Percentiles rank a stretch among this genome's conserved stretches.
These are phyloP conservation scores for Bolinopsis microptera DNA, from an alignment of 37 sponge, comb jelly and placozoan species.

Conservation along the genomic window DNA sequence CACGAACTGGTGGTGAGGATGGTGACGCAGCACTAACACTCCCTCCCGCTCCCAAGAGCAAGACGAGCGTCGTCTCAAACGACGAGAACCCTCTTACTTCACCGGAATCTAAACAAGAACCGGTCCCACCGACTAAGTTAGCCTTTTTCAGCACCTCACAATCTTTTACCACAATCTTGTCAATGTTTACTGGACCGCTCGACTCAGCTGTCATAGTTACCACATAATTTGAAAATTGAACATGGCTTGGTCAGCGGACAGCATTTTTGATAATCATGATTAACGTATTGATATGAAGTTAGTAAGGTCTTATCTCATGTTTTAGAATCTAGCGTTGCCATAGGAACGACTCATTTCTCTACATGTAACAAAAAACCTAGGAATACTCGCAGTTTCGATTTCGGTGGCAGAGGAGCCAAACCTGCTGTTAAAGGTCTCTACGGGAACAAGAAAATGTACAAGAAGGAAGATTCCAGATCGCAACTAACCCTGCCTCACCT, in stretches of 20 bases:
- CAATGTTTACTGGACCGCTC: too few relatives aligned
- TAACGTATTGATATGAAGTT: too few relatives aligned
- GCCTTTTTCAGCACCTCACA: neutral
- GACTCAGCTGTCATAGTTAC: too few relatives aligned
- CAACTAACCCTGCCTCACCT: slow-evolving; percentile 16
- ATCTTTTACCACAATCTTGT: too few relatives aligned
- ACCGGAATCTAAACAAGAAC: neutral
- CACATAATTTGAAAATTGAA: too few relatives aligned
- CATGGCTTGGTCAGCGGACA: too few relatives aligned
- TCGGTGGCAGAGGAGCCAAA: neutral
- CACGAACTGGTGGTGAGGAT: neutral
- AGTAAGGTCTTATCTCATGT: too few relatives aligned
- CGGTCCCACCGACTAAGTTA: neutral
- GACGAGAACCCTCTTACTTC: neutral
- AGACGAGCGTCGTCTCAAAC: neutral
- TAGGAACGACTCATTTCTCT: too few relatives aligned
- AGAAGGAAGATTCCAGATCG: neutral
- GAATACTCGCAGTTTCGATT: neutral
- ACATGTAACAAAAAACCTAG: too few relatives aligned
- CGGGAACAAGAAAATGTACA: slow-evolving; percentile 15
- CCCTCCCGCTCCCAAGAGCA: slow-evolving; percentile 44
- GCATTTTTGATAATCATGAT: too few relatives aligned
- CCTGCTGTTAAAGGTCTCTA: neutral
- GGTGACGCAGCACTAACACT: neutral
- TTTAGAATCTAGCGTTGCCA: too few relatives aligned